Evolutionary conservation across 2,797 vertebrate genomes (phyloP).

Genomic region (Acanthurus tractus): DNA sequence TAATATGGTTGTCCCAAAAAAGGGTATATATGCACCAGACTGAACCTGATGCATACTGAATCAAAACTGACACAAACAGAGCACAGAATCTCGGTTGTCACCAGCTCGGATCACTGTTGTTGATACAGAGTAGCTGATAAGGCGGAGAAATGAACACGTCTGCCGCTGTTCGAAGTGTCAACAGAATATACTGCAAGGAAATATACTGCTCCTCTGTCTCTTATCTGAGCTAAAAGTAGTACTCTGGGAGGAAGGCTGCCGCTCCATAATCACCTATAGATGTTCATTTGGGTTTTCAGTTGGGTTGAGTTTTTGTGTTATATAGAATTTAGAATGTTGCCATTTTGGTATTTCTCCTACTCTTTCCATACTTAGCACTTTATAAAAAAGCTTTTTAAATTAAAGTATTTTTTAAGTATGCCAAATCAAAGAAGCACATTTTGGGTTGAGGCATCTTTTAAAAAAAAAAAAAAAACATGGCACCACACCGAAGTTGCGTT

Average conservation of each 20-base stretch:
- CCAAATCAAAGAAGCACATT: too few relatives aligned
- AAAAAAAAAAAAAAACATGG: too few relatives aligned
- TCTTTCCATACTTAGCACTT: too few relatives aligned
- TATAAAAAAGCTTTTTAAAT: too few relatives aligned
- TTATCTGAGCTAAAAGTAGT: not conserved
- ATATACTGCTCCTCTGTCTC: not conserved
- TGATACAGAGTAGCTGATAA: conserved; percentile 37
- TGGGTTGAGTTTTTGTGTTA: too few relatives aligned
- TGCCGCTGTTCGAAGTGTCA: conserved; percentile 9
- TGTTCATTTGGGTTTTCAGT: not conserved
- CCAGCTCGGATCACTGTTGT: conserved; percentile 16
- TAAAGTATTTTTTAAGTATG: too few relatives aligned
- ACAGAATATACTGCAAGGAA: conserved; percentile 21
- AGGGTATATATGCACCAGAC: conserved; percentile 43
- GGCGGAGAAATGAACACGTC: conserved; percentile 1
- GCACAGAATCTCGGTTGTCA: conserved; percentile 46
- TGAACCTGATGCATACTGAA: conserved; percentile 47
- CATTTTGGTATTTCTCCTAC: too few relatives aligned
- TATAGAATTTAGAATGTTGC: too few relatives aligned
- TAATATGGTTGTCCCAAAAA: conserved; percentile 38
- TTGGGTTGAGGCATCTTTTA: too few relatives aligned
- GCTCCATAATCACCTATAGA: not conserved
- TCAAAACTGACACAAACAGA: conserved; percentile 33
- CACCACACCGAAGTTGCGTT: too few relatives aligned
- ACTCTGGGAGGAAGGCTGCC: not conserved